Percentiles rank a stretch among this genome's conserved stretches.
phyloP scores from a whole-genome alignment of 1,140 invertebrate genomes.

The Atta colombica region DNA sequence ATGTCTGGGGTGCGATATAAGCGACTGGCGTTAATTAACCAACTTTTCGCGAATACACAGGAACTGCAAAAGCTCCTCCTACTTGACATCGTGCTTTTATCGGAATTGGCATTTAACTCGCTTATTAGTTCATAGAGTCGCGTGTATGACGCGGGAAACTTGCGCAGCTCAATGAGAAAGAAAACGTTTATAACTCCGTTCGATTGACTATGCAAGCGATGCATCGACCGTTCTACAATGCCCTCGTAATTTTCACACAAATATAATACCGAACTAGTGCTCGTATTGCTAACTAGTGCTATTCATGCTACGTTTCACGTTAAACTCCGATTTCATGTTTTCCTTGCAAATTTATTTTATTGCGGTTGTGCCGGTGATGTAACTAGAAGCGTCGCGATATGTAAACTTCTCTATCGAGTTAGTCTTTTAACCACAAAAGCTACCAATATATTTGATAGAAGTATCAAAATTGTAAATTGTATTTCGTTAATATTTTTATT shows the following conservation, averaged over 20 bases:
- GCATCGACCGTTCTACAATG: slow-evolving; percentile 47
- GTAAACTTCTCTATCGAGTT: background rate
- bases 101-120: slow-evolving; percentile 38
- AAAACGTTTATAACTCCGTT: slow-evolving; percentile 44
- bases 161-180: slow-evolving; percentile 2
- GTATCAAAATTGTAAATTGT: background rate
- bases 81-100: slow-evolving; percentile 32
- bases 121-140: slow-evolving; percentile 24
- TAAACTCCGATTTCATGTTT: slow-evolving; percentile 56
- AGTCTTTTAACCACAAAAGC: background rate
- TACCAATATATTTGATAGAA: background rate
- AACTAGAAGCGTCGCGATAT: background rate
- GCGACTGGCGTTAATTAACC: slow-evolving; percentile 68
- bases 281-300: slow-evolving; percentile 43
- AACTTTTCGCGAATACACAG: slow-evolving; percentile 68
- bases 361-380: background rate
- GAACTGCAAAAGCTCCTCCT: background rate
- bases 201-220: slow-evolving; percentile 30
- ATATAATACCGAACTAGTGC: slow-evolving; percentile 47
- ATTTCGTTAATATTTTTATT: background rate
- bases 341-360: slow-evolving; percentile 55
- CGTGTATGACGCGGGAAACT: slow-evolving; percentile 20
- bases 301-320: slow-evolving; percentile 37
- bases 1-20: slow-evolving; percentile 5
- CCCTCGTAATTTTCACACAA: slow-evolving; percentile 45